Evolutionary conservation across 1,140 invertebrate species (phyloP), one percentile per base, ranked within the genome.

Genomic region (Drosophila erecta): DNA sequence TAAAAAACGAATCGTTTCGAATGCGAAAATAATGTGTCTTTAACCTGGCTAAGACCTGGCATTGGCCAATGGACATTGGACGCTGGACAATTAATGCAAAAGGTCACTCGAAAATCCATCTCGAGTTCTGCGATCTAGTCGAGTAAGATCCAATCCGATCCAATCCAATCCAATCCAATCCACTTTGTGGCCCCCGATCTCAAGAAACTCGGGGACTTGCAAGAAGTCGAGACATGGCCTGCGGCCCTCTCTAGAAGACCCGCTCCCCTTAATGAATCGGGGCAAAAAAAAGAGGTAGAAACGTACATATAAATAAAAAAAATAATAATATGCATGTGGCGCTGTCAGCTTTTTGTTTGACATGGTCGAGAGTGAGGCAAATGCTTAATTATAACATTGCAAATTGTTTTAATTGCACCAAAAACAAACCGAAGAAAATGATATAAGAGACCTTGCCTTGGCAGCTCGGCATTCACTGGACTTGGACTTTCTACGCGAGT

Each of bases 331-430:
- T 70, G 71, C 72, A 65, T 56, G 43, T 75, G 72, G 53, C 22
- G 47, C 72, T 80, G 66, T 60, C 50, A 40, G 54, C 57, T 77
- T 47, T 73, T 58, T 67, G 73, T 57, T 65, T 79, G 80, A 83
- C 80, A 79, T 41, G 70, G 71, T 57, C 74, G 74, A 77, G 75
- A 71, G 74, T 75, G 65, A 50, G 64, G 59, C 80, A 66, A 83
- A 84, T 75, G 70, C 62, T 85, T 85, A 85, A 86, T 85, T 86
- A 81, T 86, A 77, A 86, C 73, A 61, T 79, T 84, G 67, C 81
- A 76, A 84, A 85, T 74, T 65, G 59, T 69, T 80, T 62, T 81
- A 74, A 86, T 85, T 85, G 81, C 73, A 55, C 38, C 56, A 50
- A 37, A 37, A 35, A 41, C 35, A 49, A 40, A 33, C 4, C 37